These are phyloP conservation scores for Eidolon helvum DNA, from an alignment of 2,113 vertebrate genomes.

Conservation along the genomic window DNA sequence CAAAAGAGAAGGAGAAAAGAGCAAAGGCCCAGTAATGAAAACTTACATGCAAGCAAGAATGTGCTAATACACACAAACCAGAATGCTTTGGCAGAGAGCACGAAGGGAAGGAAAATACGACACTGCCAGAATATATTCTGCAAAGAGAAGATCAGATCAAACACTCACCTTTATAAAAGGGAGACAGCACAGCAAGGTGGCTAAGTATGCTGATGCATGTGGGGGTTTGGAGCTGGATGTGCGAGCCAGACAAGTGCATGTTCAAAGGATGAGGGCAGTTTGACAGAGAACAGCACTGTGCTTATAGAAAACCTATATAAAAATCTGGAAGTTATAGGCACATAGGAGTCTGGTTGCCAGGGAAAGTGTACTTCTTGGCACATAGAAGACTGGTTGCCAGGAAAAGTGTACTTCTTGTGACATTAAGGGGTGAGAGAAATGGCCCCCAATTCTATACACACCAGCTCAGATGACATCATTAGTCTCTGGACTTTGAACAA, in stretches of 20 bases:
- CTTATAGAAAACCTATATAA: not conserved
- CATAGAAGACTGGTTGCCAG: slow-evolving; percentile 24
- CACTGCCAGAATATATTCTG: not conserved
- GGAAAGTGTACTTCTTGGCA: not conserved
- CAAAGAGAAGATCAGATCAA: slow-evolving; percentile 47
- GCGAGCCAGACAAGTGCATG: not conserved
- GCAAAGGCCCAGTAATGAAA: not conserved
- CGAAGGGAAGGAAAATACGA: not conserved
- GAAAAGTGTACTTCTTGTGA: not conserved
- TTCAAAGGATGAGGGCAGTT: not conserved
- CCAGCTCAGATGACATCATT: not conserved
- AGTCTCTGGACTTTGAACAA: not conserved
- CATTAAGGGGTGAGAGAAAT: not conserved
- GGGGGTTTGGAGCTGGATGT: not conserved
- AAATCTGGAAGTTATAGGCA: slow-evolving; percentile 23
- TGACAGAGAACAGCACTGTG: slow-evolving; percentile 4
- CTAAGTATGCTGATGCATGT: not conserved
- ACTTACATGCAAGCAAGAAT: not conserved
- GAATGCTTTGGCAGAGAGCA: not conserved
- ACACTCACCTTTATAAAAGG: not conserved
- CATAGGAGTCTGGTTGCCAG: slow-evolving; percentile 24
- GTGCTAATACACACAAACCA: not conserved
- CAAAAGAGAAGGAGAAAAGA: not conserved
- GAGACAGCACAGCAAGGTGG: not conserved
- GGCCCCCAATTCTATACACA: not conserved